A percentile compares a stretch with the other conserved stretches of the same genome.
phyloP scores from a whole-genome alignment of 2,888 invertebrate genomes.

The Nymphalis polychloros region DNA sequence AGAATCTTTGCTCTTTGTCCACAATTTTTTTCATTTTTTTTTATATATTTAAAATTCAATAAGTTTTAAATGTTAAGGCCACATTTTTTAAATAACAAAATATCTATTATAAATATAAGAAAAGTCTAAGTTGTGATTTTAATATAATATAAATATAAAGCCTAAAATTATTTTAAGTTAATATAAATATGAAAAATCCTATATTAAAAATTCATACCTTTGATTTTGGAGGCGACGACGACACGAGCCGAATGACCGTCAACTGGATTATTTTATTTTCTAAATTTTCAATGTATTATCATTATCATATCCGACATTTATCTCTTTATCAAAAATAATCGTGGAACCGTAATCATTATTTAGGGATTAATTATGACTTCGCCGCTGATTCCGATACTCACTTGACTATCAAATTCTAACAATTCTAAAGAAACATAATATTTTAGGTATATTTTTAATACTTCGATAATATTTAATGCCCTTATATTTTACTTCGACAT shows the following conservation, averaged over 20 bases:
- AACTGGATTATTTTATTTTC: constrained; percentile 26
- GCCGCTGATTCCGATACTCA: background rate
- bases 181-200: background rate
- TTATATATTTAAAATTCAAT: too few species aligned
- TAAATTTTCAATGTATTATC: constrained; percentile 6
- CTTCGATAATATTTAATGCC: too few species aligned
- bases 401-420: background rate
- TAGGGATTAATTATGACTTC: background rate
- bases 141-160: background rate
- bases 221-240: constrained; percentile 23
- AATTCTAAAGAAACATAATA: background rate
- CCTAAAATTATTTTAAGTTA: background rate
- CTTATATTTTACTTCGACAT: too few species aligned
- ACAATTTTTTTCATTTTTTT: too few species aligned
- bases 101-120: too few species aligned
- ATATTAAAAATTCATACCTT: constrained; percentile 25
- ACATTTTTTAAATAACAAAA: too few species aligned
- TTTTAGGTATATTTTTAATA: too few species aligned
- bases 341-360: constrained; percentile 8
- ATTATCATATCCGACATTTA: constrained; percentile 5
- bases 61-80: too few species aligned
- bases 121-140: too few species aligned
- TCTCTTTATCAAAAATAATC: constrained; percentile 22
- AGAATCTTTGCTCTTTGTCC: too few species aligned
- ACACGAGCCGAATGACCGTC: constrained; percentile 9